These are phyloP conservation scores for Bombus turneri DNA, from an alignment of 1,140 invertebrate genomes.

Conservation along the genomic window DNA sequence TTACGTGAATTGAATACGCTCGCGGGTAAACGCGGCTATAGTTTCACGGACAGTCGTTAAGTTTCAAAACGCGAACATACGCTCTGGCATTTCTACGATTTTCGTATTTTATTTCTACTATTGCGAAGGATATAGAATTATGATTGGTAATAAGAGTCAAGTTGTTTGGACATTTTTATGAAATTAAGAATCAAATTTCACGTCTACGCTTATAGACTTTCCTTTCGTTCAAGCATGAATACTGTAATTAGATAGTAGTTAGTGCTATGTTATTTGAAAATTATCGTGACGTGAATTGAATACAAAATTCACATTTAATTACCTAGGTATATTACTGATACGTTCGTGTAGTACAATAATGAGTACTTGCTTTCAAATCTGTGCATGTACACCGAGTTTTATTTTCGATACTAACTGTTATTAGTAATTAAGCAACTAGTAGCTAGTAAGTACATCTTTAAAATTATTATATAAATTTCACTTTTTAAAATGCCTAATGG, in stretches of 20 bases:
- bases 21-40: slow-evolving; percentile 8
- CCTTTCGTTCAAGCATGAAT: no score
- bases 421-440: background rate
- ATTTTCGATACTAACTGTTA: background rate
- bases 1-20: slow-evolving; percentile 28
- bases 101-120: background rate
- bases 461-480: background rate
- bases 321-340: background rate
- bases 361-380: no score
- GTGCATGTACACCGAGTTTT: background rate
- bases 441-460: background rate
- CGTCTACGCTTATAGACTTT: background rate
- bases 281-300: background rate
- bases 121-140: background rate
- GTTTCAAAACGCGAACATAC: background rate
- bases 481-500: background rate
- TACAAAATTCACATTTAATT: background rate
- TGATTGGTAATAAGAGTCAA: background rate
- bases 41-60: background rate
- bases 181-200: background rate
- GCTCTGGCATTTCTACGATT: background rate
- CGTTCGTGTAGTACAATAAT: background rate
- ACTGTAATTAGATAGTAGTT: no score
- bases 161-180: background rate
- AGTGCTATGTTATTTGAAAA: no score